These are phyloP conservation scores for Buathra laborator DNA, from an alignment of 2,888 invertebrate genomes.

Conservation along the genomic window DNA sequence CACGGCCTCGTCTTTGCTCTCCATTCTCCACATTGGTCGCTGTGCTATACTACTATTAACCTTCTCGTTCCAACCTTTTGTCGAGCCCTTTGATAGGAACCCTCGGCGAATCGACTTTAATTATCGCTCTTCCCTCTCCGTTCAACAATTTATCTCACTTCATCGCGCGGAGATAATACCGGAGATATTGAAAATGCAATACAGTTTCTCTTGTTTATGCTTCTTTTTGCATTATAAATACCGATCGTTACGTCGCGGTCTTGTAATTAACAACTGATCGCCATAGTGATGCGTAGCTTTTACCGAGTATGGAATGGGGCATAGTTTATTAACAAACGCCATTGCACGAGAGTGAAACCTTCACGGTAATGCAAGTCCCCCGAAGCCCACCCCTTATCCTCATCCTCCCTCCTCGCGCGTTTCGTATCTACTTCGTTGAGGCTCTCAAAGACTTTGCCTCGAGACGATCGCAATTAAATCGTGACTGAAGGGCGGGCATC, in stretches of 20 bases:
- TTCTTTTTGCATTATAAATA: not conserved
- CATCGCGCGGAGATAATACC: not conserved
- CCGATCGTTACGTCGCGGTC: not conserved
- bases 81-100: conserved; percentile 56
- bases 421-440: conserved; percentile 62
- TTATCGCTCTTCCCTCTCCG: conserved; percentile 57
- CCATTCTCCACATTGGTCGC: not conserved
- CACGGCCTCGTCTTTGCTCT: conserved; percentile 42
- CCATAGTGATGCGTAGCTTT: not conserved
- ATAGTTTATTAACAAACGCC: not conserved
- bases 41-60: conserved; percentile 1
- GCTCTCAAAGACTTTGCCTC: conserved; percentile 79
- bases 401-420: conserved; percentile 25
- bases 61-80: conserved; percentile 52
- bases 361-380: not conserved
- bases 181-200: not conserved
- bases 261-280: conserved; percentile 15
- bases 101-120: conserved; percentile 61
- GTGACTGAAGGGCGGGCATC: conserved; percentile 78
- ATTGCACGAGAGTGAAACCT: not conserved
- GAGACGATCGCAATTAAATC: conserved; percentile 84
- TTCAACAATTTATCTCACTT: not conserved
- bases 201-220: not conserved
- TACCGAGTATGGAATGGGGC: not conserved
- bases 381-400: conserved; percentile 1